A percentile compares a stretch with the other conserved stretches of the same genome.
Conservation (phyloP, 2,888 invertebrate species). For the Orchesellides sinensis region DNA sequence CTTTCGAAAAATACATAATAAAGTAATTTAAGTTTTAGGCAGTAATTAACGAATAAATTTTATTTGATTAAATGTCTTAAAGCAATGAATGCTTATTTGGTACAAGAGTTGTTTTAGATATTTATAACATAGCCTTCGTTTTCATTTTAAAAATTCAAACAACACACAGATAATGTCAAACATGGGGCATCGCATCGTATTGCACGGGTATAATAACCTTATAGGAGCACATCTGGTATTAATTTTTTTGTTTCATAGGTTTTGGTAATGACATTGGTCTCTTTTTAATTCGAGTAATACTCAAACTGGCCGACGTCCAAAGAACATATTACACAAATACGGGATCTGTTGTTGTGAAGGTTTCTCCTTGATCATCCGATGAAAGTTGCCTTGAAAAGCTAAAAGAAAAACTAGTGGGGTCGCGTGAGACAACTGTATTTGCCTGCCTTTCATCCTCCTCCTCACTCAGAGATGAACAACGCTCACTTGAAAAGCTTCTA, state of each 20-base stretch:
- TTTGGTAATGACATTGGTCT: no score
- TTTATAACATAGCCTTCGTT: no score
- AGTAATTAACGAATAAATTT: background rate
- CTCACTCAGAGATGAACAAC: constrained; percentile 19
- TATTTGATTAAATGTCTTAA: background rate
- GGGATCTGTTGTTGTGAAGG: background rate
- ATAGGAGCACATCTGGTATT: no score
- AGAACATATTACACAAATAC: constrained; percentile 22
- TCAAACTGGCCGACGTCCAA: no score
- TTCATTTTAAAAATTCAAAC: no score
- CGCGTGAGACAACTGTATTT: background rate
- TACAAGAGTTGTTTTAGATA: no score
- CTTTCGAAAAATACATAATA: constrained; percentile 47
- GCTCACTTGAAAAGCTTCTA: background rate
- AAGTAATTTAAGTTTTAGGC: background rate
- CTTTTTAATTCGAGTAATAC: no score
- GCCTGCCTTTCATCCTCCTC: background rate
- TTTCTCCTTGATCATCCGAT: background rate
- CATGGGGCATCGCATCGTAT: no score
- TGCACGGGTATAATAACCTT: no score
- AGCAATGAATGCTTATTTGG: background rate
- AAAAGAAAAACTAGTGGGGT: background rate
- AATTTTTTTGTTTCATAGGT: no score
- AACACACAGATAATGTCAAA: no score
- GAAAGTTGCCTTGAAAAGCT: background rate